phyloP scores from a whole-genome alignment of 2,113 vertebrate species.

The Gymnogyps californianus region DNA sequence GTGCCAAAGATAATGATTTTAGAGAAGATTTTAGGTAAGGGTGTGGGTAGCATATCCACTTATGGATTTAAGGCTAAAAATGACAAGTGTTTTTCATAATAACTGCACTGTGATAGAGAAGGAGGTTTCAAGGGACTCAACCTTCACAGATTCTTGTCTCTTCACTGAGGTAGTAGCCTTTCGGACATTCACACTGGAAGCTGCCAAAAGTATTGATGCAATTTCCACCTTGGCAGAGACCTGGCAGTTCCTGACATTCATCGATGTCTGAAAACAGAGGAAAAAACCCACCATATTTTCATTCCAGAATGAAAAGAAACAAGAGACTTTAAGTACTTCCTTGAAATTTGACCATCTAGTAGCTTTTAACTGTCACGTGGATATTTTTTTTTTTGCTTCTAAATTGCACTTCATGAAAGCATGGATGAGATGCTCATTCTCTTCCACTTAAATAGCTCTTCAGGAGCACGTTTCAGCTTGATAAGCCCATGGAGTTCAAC shows the following conservation, averaged over 20 bases:
- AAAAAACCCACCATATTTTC: background rate
- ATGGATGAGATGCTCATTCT: background rate
- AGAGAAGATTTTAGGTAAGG: background rate
- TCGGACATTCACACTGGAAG: slow-evolving; percentile 85
- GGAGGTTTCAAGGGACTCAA: background rate
- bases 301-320: background rate
- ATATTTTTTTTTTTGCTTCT: background rate
- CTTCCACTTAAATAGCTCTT: background rate
- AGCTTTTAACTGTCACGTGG: background rate
- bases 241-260: slow-evolving; percentile 84
- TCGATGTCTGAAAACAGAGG: slow-evolving; percentile 79
- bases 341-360: background rate
- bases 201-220: slow-evolving; percentile 87
- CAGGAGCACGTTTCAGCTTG: background rate
- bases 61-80: background rate
- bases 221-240: slow-evolving; percentile 85
- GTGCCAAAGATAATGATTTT: background rate
- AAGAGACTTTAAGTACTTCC: background rate
- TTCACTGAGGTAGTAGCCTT: slow-evolving; percentile 83
- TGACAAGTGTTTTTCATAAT: background rate
- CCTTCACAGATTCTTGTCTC: slow-evolving; percentile 87
- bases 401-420: background rate
- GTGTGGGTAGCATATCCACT: background rate
- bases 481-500: background rate
- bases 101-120: background rate